Evolutionary conservation across 2,113 vertebrate genomes (phyloP).

Genomic region (Hoplias malabaricus): DNA sequence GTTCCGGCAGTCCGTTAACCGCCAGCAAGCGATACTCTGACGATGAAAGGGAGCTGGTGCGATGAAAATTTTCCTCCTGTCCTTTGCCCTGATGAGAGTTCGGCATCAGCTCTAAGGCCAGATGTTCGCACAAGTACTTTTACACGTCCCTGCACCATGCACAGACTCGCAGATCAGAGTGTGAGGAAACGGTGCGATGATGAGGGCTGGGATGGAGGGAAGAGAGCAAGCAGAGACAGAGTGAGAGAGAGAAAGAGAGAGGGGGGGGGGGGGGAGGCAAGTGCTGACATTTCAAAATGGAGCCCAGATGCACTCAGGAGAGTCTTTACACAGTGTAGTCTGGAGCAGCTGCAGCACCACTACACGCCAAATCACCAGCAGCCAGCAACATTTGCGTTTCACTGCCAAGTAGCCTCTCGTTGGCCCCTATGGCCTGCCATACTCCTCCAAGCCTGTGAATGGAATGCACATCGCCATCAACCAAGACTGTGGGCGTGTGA

Average conservation of each 20-base stretch:
- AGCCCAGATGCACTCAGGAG: not conserved
- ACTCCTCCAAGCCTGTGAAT: not conserved
- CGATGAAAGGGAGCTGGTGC: not conserved
- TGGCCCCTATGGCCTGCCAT: not conserved
- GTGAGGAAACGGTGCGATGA: not conserved
- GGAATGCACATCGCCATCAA: not conserved
- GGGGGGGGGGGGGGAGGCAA: not conserved
- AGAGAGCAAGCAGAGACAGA: not conserved
- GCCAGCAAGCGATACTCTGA: not conserved
- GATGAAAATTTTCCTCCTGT: not conserved
- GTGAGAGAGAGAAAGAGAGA: not conserved
- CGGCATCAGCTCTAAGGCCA: not conserved
- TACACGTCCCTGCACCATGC: not conserved
- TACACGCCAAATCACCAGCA: not conserved
- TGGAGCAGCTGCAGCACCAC: not conserved
- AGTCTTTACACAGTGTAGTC: not conserved
- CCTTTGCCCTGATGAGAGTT: not conserved
- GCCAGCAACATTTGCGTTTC: not conserved
- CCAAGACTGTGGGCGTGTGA: not conserved
- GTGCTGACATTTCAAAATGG: not conserved
- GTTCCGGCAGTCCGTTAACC: not conserved
- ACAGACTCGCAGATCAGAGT: not conserved
- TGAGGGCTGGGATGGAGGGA: not conserved
- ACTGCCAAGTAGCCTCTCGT: not conserved
- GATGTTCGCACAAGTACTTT: slow-evolving; percentile 10